Evolutionary conservation across 2,113 vertebrate species (phyloP).

Genomic region (Murina feae): DNA sequence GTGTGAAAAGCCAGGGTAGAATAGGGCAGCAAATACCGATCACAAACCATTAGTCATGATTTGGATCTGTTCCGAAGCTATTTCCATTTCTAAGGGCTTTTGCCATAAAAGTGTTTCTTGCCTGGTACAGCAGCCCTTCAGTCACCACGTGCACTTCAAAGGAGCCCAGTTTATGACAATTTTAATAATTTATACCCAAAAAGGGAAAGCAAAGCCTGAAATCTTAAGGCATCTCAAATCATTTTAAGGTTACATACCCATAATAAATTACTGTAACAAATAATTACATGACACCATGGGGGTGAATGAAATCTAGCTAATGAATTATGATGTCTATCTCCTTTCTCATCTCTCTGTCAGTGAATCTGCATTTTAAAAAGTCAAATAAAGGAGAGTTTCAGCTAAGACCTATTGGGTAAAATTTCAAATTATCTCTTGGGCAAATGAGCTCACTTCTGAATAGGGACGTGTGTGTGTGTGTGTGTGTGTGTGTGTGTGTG

Average conservation of each 20-base stretch:
- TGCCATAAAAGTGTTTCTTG: conserved; percentile 23
- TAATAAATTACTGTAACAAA: conserved; percentile 79
- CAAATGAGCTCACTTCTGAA: conserved; percentile 60
- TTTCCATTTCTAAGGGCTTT: conserved; percentile 38
- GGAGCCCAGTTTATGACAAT: conserved; percentile 66
- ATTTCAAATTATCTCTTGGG: conserved; percentile 59
- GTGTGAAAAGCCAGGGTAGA: neutral
- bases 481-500: too few relatives aligned
- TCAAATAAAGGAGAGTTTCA: conserved; percentile 70
- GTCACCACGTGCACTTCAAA: conserved; percentile 41
- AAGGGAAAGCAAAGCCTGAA: conserved; percentile 72
- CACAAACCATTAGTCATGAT: neutral
- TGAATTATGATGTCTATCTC: conserved; percentile 63
- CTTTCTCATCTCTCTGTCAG: conserved; percentile 67
- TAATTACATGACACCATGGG: conserved; percentile 71
- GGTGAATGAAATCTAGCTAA: conserved; percentile 70
- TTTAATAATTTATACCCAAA: conserved; percentile 61
- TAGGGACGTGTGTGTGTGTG: neutral
- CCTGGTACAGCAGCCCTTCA: conserved; percentile 25
- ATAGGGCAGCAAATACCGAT: neutral
- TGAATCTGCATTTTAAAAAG: conserved; percentile 71
- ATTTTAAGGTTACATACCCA: conserved; percentile 70
- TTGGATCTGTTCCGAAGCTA: neutral
- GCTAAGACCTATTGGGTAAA: conserved; percentile 27
- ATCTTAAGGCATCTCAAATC: conserved; percentile 63